These are phyloP conservation scores for Cephalotes varians DNA, from an alignment of 2,888 invertebrate species.

Conservation along the genomic window DNA sequence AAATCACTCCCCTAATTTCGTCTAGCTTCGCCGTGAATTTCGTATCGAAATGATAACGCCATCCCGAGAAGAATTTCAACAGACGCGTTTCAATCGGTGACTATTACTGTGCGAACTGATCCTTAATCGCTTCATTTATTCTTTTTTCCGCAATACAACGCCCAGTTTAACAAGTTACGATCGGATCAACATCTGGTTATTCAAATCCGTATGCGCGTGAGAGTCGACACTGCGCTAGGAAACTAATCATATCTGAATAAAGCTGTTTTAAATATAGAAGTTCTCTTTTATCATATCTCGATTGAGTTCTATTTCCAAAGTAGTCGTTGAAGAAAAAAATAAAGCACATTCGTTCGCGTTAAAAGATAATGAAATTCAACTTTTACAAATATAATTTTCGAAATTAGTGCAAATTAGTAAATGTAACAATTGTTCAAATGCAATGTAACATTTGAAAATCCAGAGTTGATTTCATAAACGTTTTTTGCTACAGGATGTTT, in stretches of 20 bases:
- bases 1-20: neutral
- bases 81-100: constrained; percentile 18
- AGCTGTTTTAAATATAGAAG: neutral
- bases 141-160: constrained; percentile 17
- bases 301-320: neutral
- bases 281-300: neutral
- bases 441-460: neutral
- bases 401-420: neutral
- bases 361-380: neutral
- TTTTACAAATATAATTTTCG: neutral
- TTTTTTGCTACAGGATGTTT: neutral
- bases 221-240: neutral
- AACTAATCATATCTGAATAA: neutral
- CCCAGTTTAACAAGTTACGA: constrained; percentile 3
- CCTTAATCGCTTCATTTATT: constrained; percentile 26
- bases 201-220: neutral
- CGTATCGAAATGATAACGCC: neutral
- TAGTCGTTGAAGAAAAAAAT: neutral
- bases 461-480: neutral
- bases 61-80: neutral
- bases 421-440: neutral
- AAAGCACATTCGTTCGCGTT: neutral
- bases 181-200: constrained; percentile 43
- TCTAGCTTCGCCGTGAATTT: neutral
- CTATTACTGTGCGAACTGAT: constrained; percentile 28